Percentiles rank a stretch among this genome's conserved stretches.
Evolutionary conservation across 1,140 invertebrate species (phyloP).

Genomic region (Belonocnema kinseyi): DNA sequence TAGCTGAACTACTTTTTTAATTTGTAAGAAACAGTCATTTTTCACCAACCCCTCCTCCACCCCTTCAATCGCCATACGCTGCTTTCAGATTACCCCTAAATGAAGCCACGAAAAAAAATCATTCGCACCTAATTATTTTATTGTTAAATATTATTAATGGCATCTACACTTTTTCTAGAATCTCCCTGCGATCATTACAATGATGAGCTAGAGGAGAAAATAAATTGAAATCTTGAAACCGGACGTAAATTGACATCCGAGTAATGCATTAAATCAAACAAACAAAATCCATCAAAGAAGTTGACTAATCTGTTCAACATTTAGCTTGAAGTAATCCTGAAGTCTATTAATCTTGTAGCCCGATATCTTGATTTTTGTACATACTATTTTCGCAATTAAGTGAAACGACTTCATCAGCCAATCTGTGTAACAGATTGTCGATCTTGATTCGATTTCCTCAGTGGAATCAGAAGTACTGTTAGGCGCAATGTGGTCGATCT

Average conservation of each 20-base stretch:
- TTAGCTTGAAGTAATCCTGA: neutral
- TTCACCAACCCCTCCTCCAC: no score
- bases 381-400: constrained; percentile 9
- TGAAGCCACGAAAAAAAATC: no score
- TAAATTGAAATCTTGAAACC: constrained; percentile 27
- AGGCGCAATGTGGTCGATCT: neutral
- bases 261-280: neutral
- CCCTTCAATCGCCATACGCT: no score
- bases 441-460: constrained; percentile 12
- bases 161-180: neutral
- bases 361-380: neutral
- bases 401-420: constrained; percentile 5
- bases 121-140: no score
- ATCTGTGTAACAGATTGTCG: neutral
- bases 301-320: constrained; percentile 11
- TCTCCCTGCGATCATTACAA: neutral
- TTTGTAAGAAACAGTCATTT: no score
- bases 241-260: constrained; percentile 1
- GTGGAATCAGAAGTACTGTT: neutral
- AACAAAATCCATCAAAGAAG: neutral
- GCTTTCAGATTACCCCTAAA: no score
- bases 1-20: no score
- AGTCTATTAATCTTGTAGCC: neutral
- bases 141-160: no score
- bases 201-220: neutral